Evolutionary conservation across 2,113 vertebrate species (phyloP).

Genomic region (Gavia stellata): DNA sequence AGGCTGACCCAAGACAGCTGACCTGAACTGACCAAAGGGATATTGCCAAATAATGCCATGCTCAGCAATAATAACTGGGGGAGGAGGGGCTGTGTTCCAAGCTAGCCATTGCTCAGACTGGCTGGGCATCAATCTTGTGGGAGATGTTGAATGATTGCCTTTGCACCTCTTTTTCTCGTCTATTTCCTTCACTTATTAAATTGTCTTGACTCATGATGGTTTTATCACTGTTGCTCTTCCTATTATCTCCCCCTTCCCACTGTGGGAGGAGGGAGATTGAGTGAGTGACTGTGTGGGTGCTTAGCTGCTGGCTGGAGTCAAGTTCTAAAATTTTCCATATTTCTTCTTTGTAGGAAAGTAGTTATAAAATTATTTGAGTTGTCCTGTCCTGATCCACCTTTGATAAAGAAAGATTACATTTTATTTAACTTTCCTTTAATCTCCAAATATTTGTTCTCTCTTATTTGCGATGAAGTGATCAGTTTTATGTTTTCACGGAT

Average conservation of each 20-base stretch:
- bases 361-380: background rate
- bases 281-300: no score
- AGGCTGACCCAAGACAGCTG: background rate
- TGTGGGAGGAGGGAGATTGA: background rate
- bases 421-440: background rate
- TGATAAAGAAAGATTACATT: background rate
- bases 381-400: background rate
- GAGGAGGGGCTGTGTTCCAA: background rate
- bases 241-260: background rate
- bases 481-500: background rate
- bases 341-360: background rate
- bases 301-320: background rate
- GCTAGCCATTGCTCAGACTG: background rate
- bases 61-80: background rate
- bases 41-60: background rate
- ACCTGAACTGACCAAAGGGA: background rate
- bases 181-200: background rate
- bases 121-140: rapidly evolving
- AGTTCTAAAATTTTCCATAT: background rate
- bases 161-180: rapidly evolving
- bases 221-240: background rate
- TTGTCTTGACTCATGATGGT: background rate
- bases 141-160: background rate
- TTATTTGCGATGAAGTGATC: background rate
- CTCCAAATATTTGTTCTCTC: background rate